Evolutionary conservation across 2,797 vertebrate genomes (phyloP).

Genomic region (Pseudochromis fuscus): DNA sequence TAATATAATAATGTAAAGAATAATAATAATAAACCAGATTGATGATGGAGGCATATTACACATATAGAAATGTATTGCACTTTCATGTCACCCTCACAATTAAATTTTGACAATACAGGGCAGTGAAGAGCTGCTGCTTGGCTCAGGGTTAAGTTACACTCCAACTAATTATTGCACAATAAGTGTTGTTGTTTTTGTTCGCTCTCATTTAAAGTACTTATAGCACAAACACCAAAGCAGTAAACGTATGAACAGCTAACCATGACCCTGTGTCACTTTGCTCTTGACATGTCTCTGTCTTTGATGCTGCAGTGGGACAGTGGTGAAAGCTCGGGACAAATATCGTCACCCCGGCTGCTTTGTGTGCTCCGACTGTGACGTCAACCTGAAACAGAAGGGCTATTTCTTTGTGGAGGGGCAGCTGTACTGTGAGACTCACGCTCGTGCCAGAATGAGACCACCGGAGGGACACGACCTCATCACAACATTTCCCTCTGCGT

Average conservation of each 20-base stretch:
- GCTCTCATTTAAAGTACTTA: background rate
- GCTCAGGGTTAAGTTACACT: too few species aligned
- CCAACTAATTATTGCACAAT: too few species aligned
- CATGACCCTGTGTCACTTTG: background rate
- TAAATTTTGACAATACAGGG: too few species aligned
- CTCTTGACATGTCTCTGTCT: conserved; percentile 19
- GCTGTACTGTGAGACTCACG: conserved; percentile 95
- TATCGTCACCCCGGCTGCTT: conserved; percentile 96
- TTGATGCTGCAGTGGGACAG: conserved; percentile 86
- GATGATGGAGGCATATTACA: too few species aligned
- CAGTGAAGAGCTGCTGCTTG: too few species aligned
- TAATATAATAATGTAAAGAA: too few species aligned
- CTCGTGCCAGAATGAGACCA: conserved; percentile 90
- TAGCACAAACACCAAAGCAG: background rate
- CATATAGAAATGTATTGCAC: too few species aligned
- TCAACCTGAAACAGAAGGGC: conserved; percentile 97
- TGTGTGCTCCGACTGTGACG: conserved; percentile 93
- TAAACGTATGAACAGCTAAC: background rate
- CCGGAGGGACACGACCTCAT: conserved; percentile 93
- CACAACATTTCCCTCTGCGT: conserved; percentile 89
- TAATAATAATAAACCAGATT: too few species aligned
- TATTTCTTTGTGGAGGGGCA: conserved; percentile 97
- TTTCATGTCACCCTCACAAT: too few species aligned
- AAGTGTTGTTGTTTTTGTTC: background rate
- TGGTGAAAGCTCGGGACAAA: conserved; percentile 96